phyloP scores from a whole-genome alignment of 2,888 invertebrate species.

The Ypsolopha sequella region DNA sequence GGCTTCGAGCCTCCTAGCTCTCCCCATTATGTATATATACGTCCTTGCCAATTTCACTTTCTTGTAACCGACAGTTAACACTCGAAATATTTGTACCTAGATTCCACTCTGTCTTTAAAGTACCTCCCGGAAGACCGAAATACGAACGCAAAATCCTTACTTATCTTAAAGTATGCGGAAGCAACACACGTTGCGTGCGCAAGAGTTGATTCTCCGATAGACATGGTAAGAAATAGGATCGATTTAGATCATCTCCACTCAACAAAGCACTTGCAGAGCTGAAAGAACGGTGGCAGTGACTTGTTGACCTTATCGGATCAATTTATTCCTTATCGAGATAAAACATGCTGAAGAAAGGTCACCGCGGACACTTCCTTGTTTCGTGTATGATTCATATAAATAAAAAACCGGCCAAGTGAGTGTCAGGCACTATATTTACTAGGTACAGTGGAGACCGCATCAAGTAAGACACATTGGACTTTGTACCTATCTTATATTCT shows the following conservation, averaged over 20 bases:
- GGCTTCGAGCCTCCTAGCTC: no score
- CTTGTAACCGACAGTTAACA: no score
- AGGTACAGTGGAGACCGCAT: no score
- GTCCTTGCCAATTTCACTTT: no score
- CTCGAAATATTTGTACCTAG: no score
- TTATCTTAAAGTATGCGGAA: conserved; percentile 42
- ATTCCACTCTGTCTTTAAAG: no score
- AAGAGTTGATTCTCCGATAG: background rate
- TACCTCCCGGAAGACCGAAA: conserved; percentile 9
- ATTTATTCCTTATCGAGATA: conserved; percentile 39
- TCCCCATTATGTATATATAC: no score
- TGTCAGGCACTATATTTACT: no score
- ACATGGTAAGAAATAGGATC: conserved; percentile 12
- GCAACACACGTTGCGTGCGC: conserved; percentile 17
- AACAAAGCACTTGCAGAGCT: background rate
- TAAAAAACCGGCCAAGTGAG: no score
- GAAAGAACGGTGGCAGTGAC: conserved; percentile 14
- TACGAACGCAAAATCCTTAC: conserved; percentile 21
- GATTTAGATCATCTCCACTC: conserved; percentile 17
- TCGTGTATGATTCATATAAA: background rate
- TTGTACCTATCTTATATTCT: no score
- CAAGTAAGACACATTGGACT: no score
- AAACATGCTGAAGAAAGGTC: conserved; percentile 10
- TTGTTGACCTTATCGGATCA: conserved; percentile 37
- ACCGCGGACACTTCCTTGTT: conserved; percentile 1